Evolutionary conservation across 64 coral and sea anemone species (phyloP), one percentile per base, ranked within the genome.

Genomic region (Pachyseris speciosa): DNA sequence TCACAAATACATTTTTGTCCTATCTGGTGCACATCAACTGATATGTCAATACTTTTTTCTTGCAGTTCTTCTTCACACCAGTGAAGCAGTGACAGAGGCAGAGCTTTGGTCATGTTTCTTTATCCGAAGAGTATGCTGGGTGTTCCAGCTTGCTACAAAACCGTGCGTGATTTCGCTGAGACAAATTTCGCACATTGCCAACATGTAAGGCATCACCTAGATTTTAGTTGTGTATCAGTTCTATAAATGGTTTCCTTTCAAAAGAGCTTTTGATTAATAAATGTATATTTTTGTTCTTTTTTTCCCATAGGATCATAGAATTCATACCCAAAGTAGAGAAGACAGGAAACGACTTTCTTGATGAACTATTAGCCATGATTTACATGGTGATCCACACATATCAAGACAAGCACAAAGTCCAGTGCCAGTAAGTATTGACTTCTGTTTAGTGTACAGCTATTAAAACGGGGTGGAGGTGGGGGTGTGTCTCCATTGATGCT

Each of bases 31-130:
- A n/a, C n/a, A n/a, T n/a, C n/a, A n/a, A n/a, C n/a, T n/a, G n/a
- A n/a, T n/a, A n/a, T n/a, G n/a, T 57, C 22, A 19, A 57, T 57
- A 57, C 22, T 13, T 42, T 64, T 73, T 49, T 22, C 1, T 55
- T 78, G 19, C 63, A 95, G 93, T 90, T 64, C 66, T 96, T 28
- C 66, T 93, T 25, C 69, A 48, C 7, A 90, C 94, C 29, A 88
- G 86, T 48, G 85, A 93, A 44, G 76, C 90, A 7, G 69, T 96
- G 11, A 93, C 69, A n/a, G 94, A 93, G 84, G 91, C 90, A 71
- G 94, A 96, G 13, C 71, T 96, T 6, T 96, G 94, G 94, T 96
- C 94, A 9, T 96, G 94, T 64, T 96, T 86, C 49, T 89, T 96
- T 2, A 93, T 96, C 36, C 87, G 85, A 37, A 77, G 68, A 80